Percentiles rank a stretch among this genome's conserved stretches.
These are phyloP conservation scores for Styela clava DNA, from an alignment of 23 tunicate species.

Conservation along the genomic window DNA sequence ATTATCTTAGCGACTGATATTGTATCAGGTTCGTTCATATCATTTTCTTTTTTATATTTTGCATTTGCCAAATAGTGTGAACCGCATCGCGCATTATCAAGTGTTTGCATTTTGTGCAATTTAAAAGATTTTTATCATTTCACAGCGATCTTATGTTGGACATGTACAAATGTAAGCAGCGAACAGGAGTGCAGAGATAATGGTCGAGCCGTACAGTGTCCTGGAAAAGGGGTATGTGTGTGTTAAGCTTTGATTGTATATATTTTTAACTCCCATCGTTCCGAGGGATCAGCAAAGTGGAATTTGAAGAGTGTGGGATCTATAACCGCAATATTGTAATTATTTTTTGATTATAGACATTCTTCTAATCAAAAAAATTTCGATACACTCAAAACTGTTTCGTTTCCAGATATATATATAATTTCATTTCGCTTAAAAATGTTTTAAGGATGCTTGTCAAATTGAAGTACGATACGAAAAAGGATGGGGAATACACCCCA, in stretches of 20 bases:
- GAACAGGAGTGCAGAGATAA: neutral
- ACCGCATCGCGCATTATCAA: no score
- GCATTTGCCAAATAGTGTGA: neutral
- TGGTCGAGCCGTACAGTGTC: neutral
- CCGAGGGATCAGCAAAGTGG: no score
- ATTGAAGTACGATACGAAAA: slow-evolving; percentile 29
- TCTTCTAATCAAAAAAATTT: no score
- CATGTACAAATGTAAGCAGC: neutral
- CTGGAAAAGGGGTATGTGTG: neutral
- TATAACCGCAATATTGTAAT: no score
- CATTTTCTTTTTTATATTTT: neutral
- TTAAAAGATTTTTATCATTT: no score
- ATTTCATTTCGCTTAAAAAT: no score
- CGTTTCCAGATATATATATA: no score
- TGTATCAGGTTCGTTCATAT: neutral
- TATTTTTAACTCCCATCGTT: neutral
- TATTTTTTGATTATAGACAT: no score
- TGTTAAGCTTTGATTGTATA: no score
- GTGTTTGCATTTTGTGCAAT: no score
- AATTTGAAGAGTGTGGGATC: no score
- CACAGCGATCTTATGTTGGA: neutral
- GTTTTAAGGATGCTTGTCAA: slow-evolving; percentile 35
- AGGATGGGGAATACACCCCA: slow-evolving; percentile 7
- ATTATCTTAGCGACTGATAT: neutral
- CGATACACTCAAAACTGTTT: no score